Evolutionary conservation across 2,888 invertebrate genomes (phyloP).

Genomic region (Tuberolachnus salignus): DNA sequence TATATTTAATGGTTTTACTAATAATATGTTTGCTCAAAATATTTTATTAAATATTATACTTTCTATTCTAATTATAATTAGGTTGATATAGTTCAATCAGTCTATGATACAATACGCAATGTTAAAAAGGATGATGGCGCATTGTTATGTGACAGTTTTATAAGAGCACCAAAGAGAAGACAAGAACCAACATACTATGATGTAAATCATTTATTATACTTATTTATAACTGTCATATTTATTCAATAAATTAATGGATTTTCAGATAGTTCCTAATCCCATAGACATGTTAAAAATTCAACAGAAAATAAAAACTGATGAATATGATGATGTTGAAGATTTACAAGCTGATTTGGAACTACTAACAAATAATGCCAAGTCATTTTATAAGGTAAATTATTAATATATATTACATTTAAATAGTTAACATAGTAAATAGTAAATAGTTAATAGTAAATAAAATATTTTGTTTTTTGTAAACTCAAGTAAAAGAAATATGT

Average conservation of each 20-base stretch:
- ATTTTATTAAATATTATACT: no score
- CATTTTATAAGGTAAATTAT: constrained; percentile 79
- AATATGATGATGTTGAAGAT: constrained; percentile 92
- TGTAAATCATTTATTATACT: constrained; percentile 59
- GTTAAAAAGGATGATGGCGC: constrained; percentile 91
- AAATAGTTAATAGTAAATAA: no score
- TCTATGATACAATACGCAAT: constrained; percentile 89
- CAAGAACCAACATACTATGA: constrained; percentile 91
- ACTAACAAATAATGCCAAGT: constrained; percentile 91
- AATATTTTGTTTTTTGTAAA: no score
- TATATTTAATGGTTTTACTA: no score
- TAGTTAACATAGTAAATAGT: no score
- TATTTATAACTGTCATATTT: background rate
- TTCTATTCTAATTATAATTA: constrained; percentile 63
- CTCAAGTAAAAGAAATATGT: no score
- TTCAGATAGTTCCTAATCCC: constrained; percentile 83
- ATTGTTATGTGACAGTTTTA: constrained; percentile 90
- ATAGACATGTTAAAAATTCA: constrained; percentile 95
- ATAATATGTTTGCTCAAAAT: no score
- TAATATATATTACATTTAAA: background rate
- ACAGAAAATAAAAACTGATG: constrained; percentile 95
- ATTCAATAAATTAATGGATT: constrained; percentile 60
- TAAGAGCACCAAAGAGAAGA: constrained; percentile 90
- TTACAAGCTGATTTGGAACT: constrained; percentile 88
- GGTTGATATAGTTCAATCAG: constrained; percentile 86